These are phyloP conservation scores for Agrypnia vestita DNA, from an alignment of 1,140 invertebrate genomes.

Conservation along the genomic window DNA sequence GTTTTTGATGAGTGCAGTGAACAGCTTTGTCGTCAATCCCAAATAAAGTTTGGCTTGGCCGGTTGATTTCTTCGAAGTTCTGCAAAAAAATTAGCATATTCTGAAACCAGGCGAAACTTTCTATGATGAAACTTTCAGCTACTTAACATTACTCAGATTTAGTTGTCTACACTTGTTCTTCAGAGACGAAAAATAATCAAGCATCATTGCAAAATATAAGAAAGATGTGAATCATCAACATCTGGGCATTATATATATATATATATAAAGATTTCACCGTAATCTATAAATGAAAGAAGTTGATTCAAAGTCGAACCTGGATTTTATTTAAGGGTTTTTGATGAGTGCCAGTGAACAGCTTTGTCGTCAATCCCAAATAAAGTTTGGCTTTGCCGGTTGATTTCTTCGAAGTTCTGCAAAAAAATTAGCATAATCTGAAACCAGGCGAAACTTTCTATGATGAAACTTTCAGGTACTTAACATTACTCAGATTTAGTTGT, in stretches of 20 bases:
- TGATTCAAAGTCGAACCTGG: neutral
- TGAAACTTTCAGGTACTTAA: neutral
- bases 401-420: neutral
- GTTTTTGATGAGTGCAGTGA: neutral
- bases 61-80: neutral
- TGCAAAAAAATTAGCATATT: slow-evolving; percentile 1
- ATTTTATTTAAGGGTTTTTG: neutral
- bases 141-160: slow-evolving; percentile 22
- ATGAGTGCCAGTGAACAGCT: neutral
- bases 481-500: neutral
- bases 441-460: neutral
- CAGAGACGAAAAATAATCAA: slow-evolving; percentile 51
- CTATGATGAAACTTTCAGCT: neutral
- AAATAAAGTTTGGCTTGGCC: neutral
- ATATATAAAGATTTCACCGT: neutral
- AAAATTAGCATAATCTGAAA: neutral
- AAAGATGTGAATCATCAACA: neutral
- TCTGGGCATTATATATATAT: neutral
- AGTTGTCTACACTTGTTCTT: slow-evolving; percentile 26
- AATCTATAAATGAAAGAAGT: neutral
- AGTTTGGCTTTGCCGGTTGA: neutral
- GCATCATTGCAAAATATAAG: slow-evolving; percentile 17
- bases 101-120: neutral
- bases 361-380: neutral
- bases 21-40: neutral